phyloP scores from a whole-genome alignment of 2,113 vertebrate genomes.

The Cynoglossus semilaevis region DNA sequence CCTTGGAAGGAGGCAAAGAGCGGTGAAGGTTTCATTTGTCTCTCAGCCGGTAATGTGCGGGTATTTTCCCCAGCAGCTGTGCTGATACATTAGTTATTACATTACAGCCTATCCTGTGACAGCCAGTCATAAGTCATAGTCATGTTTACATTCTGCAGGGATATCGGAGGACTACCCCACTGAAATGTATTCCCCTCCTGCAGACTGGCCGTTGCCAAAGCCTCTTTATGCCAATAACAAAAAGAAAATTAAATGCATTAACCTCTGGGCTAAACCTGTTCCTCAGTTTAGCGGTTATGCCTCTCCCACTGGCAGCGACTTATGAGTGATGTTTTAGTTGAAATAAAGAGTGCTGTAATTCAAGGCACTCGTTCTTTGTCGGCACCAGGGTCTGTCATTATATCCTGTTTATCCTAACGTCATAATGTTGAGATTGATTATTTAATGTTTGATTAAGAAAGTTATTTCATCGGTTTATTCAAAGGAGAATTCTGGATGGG shows the following conservation, averaged over 20 bases:
- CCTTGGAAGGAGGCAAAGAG: neutral
- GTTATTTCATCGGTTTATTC: too few relatives aligned
- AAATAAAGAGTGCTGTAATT: constrained; percentile 33
- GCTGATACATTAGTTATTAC: constrained; percentile 35
- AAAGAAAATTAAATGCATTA: constrained; percentile 44
- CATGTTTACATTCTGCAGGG: constrained; percentile 43
- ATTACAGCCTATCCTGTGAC: constrained; percentile 25
- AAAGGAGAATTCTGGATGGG: too few relatives aligned
- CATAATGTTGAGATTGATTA: too few relatives aligned
- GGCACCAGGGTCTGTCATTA: neutral
- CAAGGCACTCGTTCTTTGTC: constrained; percentile 18
- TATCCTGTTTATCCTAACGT: too few relatives aligned
- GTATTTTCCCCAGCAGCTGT: constrained; percentile 10
- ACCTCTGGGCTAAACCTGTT: constrained; percentile 24
- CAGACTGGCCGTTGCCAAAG: constrained; percentile 24
- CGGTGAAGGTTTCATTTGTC: constrained; percentile 13
- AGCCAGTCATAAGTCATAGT: constrained; percentile 37
- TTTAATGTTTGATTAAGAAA: too few relatives aligned
- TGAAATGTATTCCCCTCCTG: constrained; percentile 13
- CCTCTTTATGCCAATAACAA: constrained; percentile 30
- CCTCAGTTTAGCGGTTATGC: constrained; percentile 31
- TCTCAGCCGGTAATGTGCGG: constrained; percentile 12
- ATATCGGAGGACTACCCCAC: constrained; percentile 8
- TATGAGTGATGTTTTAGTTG: constrained; percentile 39
- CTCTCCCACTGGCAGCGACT: constrained; percentile 8